Evolutionary conservation across 1,140 invertebrate species (phyloP), one percentile per base, ranked within the genome.

Genomic region (Goniozus legneri): DNA sequence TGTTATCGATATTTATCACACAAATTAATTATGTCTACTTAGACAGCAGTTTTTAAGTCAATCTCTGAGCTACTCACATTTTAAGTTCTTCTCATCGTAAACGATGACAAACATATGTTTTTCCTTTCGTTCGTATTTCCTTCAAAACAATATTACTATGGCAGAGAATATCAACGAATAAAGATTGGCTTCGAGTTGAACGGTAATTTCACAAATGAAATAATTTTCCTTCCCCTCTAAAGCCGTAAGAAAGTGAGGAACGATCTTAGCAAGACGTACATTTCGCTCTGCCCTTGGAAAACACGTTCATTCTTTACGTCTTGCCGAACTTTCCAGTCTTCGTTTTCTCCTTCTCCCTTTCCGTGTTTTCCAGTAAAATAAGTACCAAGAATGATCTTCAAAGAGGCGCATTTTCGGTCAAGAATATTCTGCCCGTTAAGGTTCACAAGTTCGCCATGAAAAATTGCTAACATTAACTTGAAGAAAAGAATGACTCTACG

Each of bases 251-350:
- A n/a, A 46, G 27, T 12, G 44, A 36, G 33, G 35, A 50, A 43
- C 20, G 43, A 50, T 50, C 46, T 50, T 39, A 34, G 36, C 16
- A 41, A 36, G 41, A 49, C 40, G 19, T 52, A n/a, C n/a, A 52
- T 56, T 48, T 55, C 39, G 48, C 37, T 40, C 48, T 34, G 31
- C 32, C 32, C 19, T 34, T 35, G 46, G 42, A 58, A 56, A 58
- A 56, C 53, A 56, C 45, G 43, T 52, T 36, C 56, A 55, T 58
- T 49, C 49, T 55, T 56, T 56, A 56, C 47, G 20, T n/a, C 22
- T 18, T 21, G 40, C 42, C 34, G 27, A 47, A 36, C 39, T 55
- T 30, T 27, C 24, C n/a, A n/a, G 50, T 32, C 35, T 47, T 56
- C 46, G 50, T 56, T 58, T 56, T 56, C 45, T 49, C n/a, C 44